Conservation (phyloP, 1,140 invertebrate genomes). For the Amphibalanus amphitrite region DNA sequence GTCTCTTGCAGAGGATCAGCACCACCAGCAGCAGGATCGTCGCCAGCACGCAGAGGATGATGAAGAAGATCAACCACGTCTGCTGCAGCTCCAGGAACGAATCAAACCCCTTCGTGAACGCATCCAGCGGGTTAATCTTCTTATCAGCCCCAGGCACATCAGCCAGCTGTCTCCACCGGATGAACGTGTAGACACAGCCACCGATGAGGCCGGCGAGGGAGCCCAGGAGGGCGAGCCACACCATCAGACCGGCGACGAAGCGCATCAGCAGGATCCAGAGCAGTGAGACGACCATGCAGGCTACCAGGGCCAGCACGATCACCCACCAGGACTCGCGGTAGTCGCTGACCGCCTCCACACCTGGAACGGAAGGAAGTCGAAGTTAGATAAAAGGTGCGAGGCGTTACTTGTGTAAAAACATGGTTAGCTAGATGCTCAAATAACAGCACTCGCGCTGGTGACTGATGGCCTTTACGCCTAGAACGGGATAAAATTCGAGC, state of each 20-base stretch:
- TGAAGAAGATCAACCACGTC: conserved; percentile 56
- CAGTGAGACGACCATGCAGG: conserved; percentile 52
- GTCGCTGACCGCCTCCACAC: conserved; percentile 48
- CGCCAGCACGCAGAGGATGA: conserved; percentile 42
- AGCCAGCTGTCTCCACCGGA: background rate
- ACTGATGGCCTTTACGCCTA: too few relatives aligned
- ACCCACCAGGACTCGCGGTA: conserved; percentile 53
- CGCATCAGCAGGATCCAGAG: conserved; percentile 76
- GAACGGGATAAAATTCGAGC: too few relatives aligned
- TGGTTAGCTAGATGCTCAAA: too few relatives aligned
- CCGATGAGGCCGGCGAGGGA: conserved; percentile 32
- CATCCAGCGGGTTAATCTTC: conserved; percentile 2
- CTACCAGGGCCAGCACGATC: conserved; percentile 42
- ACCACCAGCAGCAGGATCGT: conserved; percentile 53
- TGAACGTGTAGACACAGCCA: background rate
- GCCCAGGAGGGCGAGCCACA: conserved; percentile 39
- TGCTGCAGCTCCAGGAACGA: conserved; percentile 35
- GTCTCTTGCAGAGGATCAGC: conserved; percentile 63
- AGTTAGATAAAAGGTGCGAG: too few relatives aligned
- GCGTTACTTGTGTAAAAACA: too few relatives aligned
- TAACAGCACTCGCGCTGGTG: too few relatives aligned
- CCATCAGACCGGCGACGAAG: conserved; percentile 64
- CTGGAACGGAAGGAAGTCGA: conserved; percentile 18
- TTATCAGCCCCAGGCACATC: background rate
- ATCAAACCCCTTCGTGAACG: conserved; percentile 29